Percentiles rank a stretch among this genome's conserved stretches.
These are phyloP conservation scores for Saccopteryx bilineata DNA, from an alignment of 2,113 vertebrate species.

Conservation along the genomic window DNA sequence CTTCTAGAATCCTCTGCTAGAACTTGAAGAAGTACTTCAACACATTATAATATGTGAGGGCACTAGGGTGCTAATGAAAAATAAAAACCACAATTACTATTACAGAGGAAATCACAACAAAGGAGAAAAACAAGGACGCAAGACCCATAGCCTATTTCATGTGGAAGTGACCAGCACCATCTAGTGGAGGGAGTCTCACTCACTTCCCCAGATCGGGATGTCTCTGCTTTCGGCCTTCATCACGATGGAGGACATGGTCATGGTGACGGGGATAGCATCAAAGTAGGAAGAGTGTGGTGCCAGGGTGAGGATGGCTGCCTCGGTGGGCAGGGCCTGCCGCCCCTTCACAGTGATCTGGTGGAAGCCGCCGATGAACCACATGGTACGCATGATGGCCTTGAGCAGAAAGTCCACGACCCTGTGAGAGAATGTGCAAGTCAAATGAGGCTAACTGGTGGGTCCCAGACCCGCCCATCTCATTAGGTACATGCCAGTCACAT, in stretches of 20 bases:
- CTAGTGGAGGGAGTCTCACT: constrained; percentile 83
- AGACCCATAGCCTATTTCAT: rapidly evolving
- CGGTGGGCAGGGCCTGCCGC: constrained; percentile 88
- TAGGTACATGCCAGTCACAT: neutral
- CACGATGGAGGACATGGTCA: constrained; percentile 97
- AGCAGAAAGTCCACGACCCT: constrained; percentile 93
- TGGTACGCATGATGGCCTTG: constrained; percentile 94
- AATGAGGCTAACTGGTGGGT: neutral
- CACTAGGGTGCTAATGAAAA: neutral
- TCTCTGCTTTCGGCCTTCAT: constrained; percentile 96
- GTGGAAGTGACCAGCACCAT: neutral
- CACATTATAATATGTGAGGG: neutral
- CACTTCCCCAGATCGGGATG: constrained; percentile 98
- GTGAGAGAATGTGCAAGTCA: constrained; percentile 60
- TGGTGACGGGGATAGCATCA: constrained; percentile 97
- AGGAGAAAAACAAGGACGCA: neutral
- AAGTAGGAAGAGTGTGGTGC: constrained; percentile 98
- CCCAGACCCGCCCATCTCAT: neutral
- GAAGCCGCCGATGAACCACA: constrained; percentile 99
- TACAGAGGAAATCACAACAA: neutral
- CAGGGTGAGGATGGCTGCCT: constrained; percentile 94
- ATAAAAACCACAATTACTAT: neutral
- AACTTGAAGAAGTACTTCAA: neutral
- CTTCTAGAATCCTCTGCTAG: neutral
- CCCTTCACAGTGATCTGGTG: constrained; percentile 96